Conservation (phyloP, 1,140 invertebrate species). For the Leptonema lineaticorne region DNA sequence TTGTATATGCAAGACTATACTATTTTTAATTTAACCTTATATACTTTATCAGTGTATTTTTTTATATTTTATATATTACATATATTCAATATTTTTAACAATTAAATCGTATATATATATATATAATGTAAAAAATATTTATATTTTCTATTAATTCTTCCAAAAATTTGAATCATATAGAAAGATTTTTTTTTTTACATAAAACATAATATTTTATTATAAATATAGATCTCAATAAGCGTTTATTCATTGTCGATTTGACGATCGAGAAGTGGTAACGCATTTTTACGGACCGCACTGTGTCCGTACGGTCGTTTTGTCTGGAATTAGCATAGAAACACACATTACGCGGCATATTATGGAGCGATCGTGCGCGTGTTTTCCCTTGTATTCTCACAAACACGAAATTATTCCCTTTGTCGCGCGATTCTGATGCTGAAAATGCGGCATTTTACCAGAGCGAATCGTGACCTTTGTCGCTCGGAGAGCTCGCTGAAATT, state of each 20-base stretch:
- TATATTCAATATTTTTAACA: no score
- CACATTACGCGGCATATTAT: background rate
- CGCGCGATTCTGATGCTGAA: slow-evolving; percentile 8
- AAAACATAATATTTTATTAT: no score
- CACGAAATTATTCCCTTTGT: slow-evolving; percentile 21
- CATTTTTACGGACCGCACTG: background rate
- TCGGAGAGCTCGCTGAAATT: background rate
- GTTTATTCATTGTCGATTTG: background rate
- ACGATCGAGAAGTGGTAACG: background rate
- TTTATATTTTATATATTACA: no score
- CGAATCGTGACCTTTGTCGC: slow-evolving; percentile 17
- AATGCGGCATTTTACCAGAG: slow-evolving; percentile 3
- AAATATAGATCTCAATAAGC: no score
- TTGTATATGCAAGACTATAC: no score
- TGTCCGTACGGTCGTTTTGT: background rate
- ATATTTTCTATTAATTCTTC: no score
- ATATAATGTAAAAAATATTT: no score
- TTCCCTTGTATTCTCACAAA: slow-evolving; percentile 3
- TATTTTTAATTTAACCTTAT: no score
- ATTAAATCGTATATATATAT: no score
- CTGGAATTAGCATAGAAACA: slow-evolving; percentile 25
- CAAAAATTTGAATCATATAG: no score
- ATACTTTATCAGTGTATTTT: no score
- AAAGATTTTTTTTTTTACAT: no score
- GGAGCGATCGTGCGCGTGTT: slow-evolving; percentile 21